A percentile compares a stretch with the other conserved stretches of the same genome.
phyloP scores from a whole-genome alignment of 1,140 invertebrate genomes.

The Formica exsecta region DNA sequence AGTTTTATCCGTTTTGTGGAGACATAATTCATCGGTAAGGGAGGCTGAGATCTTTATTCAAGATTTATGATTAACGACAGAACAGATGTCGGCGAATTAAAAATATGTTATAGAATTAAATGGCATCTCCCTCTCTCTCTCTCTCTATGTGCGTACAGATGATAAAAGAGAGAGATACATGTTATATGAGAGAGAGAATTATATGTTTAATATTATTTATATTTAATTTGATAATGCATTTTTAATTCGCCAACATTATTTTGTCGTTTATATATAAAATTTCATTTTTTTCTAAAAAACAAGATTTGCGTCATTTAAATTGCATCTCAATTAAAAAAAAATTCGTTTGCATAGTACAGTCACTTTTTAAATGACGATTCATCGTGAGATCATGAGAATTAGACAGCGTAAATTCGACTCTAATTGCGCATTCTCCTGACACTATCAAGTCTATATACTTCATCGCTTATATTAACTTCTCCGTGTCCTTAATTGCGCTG shows the following conservation, averaged over 20 bases:
- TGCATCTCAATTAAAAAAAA: neutral
- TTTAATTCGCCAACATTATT: neutral
- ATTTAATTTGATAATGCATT: neutral
- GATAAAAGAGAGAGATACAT: neutral
- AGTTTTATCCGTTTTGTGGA: neutral
- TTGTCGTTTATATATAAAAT: neutral
- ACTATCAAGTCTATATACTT: neutral
- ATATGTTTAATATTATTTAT: too few species aligned
- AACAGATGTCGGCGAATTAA: neutral
- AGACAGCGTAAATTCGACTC: conserved; percentile 5
- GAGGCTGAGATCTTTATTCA: conserved; percentile 8
- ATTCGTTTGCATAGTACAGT: neutral
- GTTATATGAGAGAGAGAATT: neutral
- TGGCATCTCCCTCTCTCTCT: neutral
- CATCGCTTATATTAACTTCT: conserved; percentile 8
- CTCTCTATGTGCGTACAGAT: too few species aligned
- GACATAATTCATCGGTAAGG: neutral
- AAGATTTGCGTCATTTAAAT: neutral
- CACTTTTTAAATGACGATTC: conserved; percentile 6
- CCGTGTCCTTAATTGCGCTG: conserved; percentile 60
- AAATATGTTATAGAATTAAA: neutral
- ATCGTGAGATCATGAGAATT: neutral
- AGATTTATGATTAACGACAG: neutral
- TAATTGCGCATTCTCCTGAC: neutral
- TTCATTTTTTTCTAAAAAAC: neutral